Conservation (phyloP, 1,140 invertebrate species). For the Patella vulgata region DNA sequence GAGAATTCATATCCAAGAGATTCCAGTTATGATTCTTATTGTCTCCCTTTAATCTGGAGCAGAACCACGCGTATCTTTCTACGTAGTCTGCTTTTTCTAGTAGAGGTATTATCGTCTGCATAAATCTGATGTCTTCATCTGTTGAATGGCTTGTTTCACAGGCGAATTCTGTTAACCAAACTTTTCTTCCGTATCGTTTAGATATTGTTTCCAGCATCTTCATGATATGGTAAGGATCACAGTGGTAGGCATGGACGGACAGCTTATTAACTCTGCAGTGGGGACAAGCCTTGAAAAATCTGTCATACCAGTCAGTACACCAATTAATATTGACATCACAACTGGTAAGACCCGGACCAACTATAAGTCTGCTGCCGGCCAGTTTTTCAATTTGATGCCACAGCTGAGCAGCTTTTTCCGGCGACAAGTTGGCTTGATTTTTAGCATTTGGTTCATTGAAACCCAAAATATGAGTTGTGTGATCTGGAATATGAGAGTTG, state of each 20-base stretch:
- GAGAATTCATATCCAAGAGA: too few species aligned
- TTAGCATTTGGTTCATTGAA: conserved; percentile 42
- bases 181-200: conserved; percentile 22
- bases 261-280: conserved; percentile 37
- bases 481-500: background rate
- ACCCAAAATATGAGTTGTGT: conserved; percentile 27
- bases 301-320: conserved; percentile 30
- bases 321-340: conserved; percentile 16
- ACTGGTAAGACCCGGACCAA: conserved; percentile 30
- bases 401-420: conserved; percentile 21
- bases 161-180: conserved; percentile 43
- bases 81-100: conserved; percentile 35
- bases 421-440: conserved; percentile 30
- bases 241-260: too few species aligned
- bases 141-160: conserved; percentile 26
- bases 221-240: conserved; percentile 35
- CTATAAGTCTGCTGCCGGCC: conserved; percentile 16
- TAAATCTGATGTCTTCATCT: conserved; percentile 30
- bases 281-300: conserved; percentile 36
- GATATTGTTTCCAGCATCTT: conserved; percentile 31
- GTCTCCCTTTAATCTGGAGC: too few species aligned
- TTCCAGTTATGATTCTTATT: too few species aligned
- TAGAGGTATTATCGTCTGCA: conserved; percentile 33
- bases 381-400: conserved; percentile 31
- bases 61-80: too few species aligned